phyloP scores from a whole-genome alignment of 1,140 invertebrate species.

The Cotesia typhae region DNA sequence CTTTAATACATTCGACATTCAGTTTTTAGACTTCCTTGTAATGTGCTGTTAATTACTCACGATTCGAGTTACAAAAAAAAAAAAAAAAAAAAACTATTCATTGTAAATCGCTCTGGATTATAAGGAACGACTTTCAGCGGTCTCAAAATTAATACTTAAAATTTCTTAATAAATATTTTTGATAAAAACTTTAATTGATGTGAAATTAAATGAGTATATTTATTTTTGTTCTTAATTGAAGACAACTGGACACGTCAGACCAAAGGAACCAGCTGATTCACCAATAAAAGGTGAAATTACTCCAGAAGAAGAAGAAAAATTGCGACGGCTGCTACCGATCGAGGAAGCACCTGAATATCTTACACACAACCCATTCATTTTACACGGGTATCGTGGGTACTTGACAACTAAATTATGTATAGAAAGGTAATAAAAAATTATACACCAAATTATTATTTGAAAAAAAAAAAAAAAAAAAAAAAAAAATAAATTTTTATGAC shows the following conservation, averaged over 20 bases:
- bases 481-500: not conserved
- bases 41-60: not conserved
- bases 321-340: slow-evolving; percentile 64
- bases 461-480: not conserved
- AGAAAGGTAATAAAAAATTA: slow-evolving; percentile 74
- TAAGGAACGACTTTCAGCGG: too few species aligned
- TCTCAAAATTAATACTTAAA: too few species aligned
- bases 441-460: not conserved
- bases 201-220: not conserved
- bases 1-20: slow-evolving; percentile 28
- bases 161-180: too few species aligned
- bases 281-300: slow-evolving; percentile 52
- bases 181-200: too few species aligned
- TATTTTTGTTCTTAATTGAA: slow-evolving; percentile 31
- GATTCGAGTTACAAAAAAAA: slow-evolving; percentile 4
- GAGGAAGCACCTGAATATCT: slow-evolving; percentile 83
- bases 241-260: slow-evolving; percentile 38
- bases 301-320: slow-evolving; percentile 57
- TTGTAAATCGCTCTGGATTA: too few species aligned
- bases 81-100: not conserved
- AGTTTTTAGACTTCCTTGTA: not conserved
- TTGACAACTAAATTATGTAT: slow-evolving; percentile 83
- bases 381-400: slow-evolving; percentile 77
- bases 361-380: slow-evolving; percentile 80
- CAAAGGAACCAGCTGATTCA: slow-evolving; percentile 49